A percentile compares a stretch with the other conserved stretches of the same genome.
These are phyloP conservation scores for Ctenomys sociabilis DNA, from an alignment of 2,113 vertebrate species.

Conservation along the genomic window DNA sequence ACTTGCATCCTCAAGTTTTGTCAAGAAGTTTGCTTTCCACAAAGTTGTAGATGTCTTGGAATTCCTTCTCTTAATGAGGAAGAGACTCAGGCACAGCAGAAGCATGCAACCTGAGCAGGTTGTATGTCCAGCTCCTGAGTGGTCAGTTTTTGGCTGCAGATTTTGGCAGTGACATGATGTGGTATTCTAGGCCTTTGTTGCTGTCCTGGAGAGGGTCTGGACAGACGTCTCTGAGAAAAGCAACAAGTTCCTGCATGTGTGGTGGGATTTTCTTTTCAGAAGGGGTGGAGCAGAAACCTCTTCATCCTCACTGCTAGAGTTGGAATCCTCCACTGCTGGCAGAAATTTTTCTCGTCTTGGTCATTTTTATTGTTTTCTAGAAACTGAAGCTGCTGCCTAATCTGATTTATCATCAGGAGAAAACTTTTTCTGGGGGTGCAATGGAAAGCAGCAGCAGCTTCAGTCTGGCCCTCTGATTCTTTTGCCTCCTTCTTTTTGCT, in stretches of 20 bases:
- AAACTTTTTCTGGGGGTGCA: conserved; percentile 87
- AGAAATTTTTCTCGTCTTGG: conserved; percentile 81
- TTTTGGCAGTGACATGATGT: conserved; percentile 86
- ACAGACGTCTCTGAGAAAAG: conserved; percentile 76
- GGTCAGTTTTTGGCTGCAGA: conserved; percentile 84
- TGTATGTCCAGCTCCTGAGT: conserved; percentile 88
- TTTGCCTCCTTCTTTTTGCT: conserved; percentile 49
- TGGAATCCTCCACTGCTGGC: conserved; percentile 82
- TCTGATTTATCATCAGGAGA: conserved; percentile 85
- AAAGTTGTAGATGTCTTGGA: conserved; percentile 96
- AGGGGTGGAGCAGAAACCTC: conserved; percentile 72
- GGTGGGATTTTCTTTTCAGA: conserved; percentile 61
- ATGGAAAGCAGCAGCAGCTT: conserved; percentile 65
- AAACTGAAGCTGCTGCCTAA: conserved; percentile 88
- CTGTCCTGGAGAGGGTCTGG: conserved; percentile 83
- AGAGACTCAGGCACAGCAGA: conserved; percentile 95
- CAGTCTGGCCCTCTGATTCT: conserved; percentile 52
- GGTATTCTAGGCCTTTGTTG: conserved; percentile 85
- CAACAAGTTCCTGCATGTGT: conserved; percentile 72
- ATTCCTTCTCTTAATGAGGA: conserved; percentile 97
- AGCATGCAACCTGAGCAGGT: conserved; percentile 92
- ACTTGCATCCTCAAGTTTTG: conserved; percentile 97
- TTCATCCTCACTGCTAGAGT: conserved; percentile 87
- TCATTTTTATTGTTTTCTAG: conserved; percentile 78
- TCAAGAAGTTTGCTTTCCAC: conserved; percentile 97